Evolutionary conservation across 2,113 vertebrate genomes (phyloP).

Genomic region (Tyto alba): DNA sequence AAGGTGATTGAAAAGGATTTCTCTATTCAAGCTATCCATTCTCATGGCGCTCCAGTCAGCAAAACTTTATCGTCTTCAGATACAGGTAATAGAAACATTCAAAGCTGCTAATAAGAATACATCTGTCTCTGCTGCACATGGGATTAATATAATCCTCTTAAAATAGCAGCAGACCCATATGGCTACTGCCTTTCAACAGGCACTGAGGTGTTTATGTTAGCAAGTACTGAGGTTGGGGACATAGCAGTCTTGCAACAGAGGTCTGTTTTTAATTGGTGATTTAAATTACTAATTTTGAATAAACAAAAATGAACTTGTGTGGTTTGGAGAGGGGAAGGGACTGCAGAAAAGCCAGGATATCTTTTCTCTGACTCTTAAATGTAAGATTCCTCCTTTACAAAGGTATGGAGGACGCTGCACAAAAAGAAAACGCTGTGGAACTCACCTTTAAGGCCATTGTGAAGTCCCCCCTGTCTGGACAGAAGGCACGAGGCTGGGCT

Average conservation of each 20-base stretch:
- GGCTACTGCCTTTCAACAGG: constrained; percentile 1
- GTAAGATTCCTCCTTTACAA: neutral
- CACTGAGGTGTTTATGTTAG: neutral
- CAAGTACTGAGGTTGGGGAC: neutral
- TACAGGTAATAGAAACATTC: constrained; percentile 72
- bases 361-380: neutral
- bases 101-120: neutral
- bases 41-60: constrained; percentile 79
- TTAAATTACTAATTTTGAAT: neutral
- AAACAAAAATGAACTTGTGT: neutral
- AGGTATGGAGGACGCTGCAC: neutral
- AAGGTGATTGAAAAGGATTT: constrained; percentile 85
- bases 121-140: neutral
- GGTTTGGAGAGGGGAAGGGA: neutral
- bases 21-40: constrained; percentile 75
- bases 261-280: neutral
- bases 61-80: constrained; percentile 94
- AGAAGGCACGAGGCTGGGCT: neutral
- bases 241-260: neutral
- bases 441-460: neutral
- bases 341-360: neutral
- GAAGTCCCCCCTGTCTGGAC: neutral
- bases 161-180: neutral
- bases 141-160: neutral
- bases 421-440: neutral